A percentile compares a stretch with the other conserved stretches of the same genome.
Conservation (phyloP, 2,113 vertebrate species). For the Gulo gulo region DNA sequence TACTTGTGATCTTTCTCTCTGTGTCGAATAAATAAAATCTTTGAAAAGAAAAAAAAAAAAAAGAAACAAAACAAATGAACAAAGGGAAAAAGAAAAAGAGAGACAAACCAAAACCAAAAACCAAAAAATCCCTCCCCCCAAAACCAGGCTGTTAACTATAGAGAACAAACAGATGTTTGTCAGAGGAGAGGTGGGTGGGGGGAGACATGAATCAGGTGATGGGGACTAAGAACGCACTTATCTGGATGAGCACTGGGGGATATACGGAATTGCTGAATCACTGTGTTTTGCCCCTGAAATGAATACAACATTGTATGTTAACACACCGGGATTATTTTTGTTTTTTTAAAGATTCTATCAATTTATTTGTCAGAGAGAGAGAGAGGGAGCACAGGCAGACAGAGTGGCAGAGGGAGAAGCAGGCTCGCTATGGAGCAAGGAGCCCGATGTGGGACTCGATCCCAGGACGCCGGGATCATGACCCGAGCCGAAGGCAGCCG, state of each 20-base stretch:
- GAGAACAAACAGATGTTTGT: not conserved
- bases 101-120: not conserved
- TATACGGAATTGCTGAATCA: not conserved
- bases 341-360: too few relatives aligned
- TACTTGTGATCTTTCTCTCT: too few relatives aligned
- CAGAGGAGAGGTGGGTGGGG: not conserved
- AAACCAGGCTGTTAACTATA: not conserved
- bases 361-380: too few relatives aligned
- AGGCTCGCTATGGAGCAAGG: too few relatives aligned
- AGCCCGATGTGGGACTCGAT: too few relatives aligned
- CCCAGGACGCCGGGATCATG: too few relatives aligned
- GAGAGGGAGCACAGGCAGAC: too few relatives aligned
- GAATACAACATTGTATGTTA: not conserved
- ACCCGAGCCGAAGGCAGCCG: too few relatives aligned
- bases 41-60: too few relatives aligned
- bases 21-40: too few relatives aligned
- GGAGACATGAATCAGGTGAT: not conserved
- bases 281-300: not conserved
- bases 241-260: not conserved
- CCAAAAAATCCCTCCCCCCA: not conserved
- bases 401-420: too few relatives aligned
- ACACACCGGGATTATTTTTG: not conserved
- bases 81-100: not conserved
- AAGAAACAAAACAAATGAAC: not conserved
- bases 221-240: not conserved